These are phyloP conservation scores for Barypeithes pellucidus DNA, from an alignment of 2,888 invertebrate genomes.

Conservation along the genomic window DNA sequence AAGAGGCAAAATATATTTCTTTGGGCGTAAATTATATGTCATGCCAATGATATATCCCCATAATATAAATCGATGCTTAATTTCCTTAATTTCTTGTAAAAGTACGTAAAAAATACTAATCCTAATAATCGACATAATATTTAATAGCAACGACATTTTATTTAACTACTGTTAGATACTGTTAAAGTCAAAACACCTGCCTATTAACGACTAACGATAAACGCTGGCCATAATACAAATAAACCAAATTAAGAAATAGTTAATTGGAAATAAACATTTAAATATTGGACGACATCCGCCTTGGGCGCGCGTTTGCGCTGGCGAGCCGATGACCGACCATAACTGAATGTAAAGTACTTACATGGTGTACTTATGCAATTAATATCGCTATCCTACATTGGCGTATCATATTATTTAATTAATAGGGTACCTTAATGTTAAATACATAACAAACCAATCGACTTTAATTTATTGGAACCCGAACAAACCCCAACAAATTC, in stretches of 20 bases:
- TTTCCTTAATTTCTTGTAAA: too few species aligned
- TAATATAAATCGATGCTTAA: too few species aligned
- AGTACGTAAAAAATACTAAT: too few species aligned
- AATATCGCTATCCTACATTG: constrained; percentile 12
- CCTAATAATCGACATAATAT: not conserved
- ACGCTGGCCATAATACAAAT: not conserved
- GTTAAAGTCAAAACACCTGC: constrained; percentile 29
- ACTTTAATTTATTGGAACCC: too few species aligned
- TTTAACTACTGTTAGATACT: too few species aligned
- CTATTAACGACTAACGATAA: constrained; percentile 31
- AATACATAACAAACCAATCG: too few species aligned
- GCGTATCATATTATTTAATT: constrained; percentile 14
- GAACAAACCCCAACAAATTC: too few species aligned
- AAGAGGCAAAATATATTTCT: too few species aligned
- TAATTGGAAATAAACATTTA: constrained; percentile 35
- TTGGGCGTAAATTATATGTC: too few species aligned
- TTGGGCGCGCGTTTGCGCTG: constrained; percentile 32
- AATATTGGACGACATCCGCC: constrained; percentile 34
- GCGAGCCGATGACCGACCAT: constrained; percentile 35
- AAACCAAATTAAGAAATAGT: constrained; percentile 18
- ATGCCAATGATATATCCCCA: too few species aligned
- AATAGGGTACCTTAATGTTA: too few species aligned
- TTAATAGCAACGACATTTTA: not conserved
- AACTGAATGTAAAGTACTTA: constrained; percentile 20
- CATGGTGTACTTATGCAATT: constrained; percentile 22